These are phyloP conservation scores for Bruchidius siliquastri DNA, from an alignment of 2,888 invertebrate genomes.

Conservation along the genomic window DNA sequence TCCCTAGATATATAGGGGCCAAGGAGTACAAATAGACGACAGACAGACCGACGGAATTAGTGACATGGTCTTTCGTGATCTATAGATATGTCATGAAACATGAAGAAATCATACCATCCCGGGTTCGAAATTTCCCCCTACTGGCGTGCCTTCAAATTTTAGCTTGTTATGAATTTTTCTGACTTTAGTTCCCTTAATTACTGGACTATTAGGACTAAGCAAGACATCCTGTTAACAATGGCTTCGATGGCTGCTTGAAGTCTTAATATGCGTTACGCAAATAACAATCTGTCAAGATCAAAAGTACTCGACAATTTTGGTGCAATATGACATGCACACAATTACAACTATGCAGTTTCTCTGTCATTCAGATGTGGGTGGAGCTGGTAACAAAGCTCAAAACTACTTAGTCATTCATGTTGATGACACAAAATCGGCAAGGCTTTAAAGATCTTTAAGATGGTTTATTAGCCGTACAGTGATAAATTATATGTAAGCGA, in stretches of 20 bases:
- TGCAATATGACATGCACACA: neutral
- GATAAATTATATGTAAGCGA: neutral
- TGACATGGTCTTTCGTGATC: too few species aligned
- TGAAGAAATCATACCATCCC: too few species aligned
- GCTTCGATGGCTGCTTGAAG: neutral
- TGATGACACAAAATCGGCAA: conserved; percentile 39
- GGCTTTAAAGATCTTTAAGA: neutral
- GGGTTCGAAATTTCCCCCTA: too few species aligned
- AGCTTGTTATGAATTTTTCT: too few species aligned
- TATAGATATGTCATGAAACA: too few species aligned
- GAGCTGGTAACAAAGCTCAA: conserved; percentile 38
- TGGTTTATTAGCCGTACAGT: neutral
- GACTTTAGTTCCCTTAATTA: too few species aligned
- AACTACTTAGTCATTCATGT: conserved; percentile 40
- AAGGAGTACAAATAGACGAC: too few species aligned
- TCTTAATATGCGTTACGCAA: neutral
- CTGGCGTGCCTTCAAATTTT: too few species aligned
- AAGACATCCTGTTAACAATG: neutral
- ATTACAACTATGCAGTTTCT: neutral
- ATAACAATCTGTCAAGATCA: neutral
- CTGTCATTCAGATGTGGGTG: conserved; percentile 22
- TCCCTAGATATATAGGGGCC: too few species aligned
- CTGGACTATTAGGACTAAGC: neutral
- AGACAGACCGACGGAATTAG: too few species aligned
- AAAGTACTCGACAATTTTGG: neutral